phyloP scores from a whole-genome alignment of 2,113 vertebrate species.

The Ramphastos sulfuratus region DNA sequence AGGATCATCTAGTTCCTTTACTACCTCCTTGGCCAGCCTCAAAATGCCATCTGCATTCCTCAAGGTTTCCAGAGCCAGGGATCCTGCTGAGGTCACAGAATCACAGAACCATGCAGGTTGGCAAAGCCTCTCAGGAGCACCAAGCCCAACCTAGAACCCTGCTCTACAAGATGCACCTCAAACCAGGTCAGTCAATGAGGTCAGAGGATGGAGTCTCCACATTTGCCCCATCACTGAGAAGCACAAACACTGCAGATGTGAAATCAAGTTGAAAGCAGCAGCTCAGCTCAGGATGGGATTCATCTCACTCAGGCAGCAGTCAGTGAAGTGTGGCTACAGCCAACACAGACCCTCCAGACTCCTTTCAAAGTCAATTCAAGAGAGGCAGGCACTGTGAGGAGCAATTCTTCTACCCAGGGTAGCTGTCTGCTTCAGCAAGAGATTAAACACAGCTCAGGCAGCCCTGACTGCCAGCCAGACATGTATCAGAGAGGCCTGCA shows the following conservation, averaged over 20 bases:
- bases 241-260: background rate
- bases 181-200: background rate
- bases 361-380: background rate
- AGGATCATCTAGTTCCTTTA: background rate
- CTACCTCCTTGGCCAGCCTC: background rate
- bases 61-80: background rate
- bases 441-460: no score
- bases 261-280: background rate
- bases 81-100: background rate
- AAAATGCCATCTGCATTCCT: background rate
- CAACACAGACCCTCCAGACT: background rate
- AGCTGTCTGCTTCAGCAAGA: no score
- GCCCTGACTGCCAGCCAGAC: no score
- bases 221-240: background rate
- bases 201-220: background rate
- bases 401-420: no score
- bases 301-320: background rate
- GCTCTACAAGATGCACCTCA: no score
- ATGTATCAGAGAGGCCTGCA: no score
- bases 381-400: background rate
- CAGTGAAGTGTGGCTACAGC: background rate
- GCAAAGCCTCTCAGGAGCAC: no score
- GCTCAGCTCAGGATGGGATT: background rate
- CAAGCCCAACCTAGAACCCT: no score
- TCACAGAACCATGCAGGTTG: no score